Evolutionary conservation across 2,797 vertebrate genomes (phyloP), one percentile per base, ranked within the genome.

Genomic region (Poeciliopsis presidionis): DNA sequence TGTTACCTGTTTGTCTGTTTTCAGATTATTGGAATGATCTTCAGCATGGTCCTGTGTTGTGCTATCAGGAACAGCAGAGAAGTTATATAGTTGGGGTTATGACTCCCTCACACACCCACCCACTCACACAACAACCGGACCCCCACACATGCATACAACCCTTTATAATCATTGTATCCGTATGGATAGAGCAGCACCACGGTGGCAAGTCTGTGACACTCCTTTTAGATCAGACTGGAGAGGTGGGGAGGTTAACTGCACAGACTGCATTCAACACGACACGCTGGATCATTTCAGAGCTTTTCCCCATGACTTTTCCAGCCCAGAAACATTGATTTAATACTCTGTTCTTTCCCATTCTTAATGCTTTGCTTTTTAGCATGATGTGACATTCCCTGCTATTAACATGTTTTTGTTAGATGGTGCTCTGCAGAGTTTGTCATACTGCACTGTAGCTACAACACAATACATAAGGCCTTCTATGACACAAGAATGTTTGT

Each of bases 11-110:
- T n/a, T 49, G 51, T 88, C 2, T 87, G 45, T 47, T 89, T 88
- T 80, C 95, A 99, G 98, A 96, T 99, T 86, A 96, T 99, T 71
- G 98, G 97, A 67, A 99, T 99, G 98, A 94, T 99, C 93, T 99
- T 99, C 96, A 99, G 98, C 91, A 98, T 99, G 98, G 96, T 99
- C 82, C 96, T 99, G 73, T 99, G 98, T 90, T 99, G 98, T 90
- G 97, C 94, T 3, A 98, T 99, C 92, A 96, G 97, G 87, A 98
- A 97, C 95, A 97, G 95, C 86, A 95, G 96, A 90, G 97, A 99
- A 88, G 96, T 98, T 86, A 97, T 99, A 92, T 99, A 97, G 77
- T 69, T 65, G 76, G 81, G 72, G 86, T 87, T 85, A 82, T 75
- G 65, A 71, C 74, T 47, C 0, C 85, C 71, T 9, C 74, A 43